Conservation (phyloP, 1,140 invertebrate genomes). For the Nasonia giraulti region DNA sequence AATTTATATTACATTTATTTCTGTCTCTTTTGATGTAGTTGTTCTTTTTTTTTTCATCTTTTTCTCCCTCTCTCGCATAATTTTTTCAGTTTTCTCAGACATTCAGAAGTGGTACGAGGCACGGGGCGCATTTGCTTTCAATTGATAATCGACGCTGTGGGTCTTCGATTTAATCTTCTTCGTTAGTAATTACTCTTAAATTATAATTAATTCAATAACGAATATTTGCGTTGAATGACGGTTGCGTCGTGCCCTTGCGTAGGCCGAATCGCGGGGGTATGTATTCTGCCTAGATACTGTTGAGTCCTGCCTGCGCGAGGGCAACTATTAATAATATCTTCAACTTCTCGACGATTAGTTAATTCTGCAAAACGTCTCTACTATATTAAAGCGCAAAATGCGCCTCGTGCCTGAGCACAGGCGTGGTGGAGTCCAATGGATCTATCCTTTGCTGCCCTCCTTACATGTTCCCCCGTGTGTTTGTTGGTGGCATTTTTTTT, state of each 20-base stretch:
- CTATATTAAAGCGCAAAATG: conserved; percentile 42
- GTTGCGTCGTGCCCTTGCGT: conserved; percentile 43
- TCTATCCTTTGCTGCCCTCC: conserved; percentile 44
- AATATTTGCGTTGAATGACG: conserved; percentile 32
- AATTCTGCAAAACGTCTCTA: conserved; percentile 8
- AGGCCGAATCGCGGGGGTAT: conserved; percentile 45
- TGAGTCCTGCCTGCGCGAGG: conserved; percentile 41
- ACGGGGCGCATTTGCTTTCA: conserved; percentile 50
- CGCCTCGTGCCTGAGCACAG: conserved; percentile 57
- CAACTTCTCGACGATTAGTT: conserved; percentile 36
- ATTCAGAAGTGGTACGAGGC: conserved; percentile 48
- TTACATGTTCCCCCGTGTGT: conserved; percentile 30
- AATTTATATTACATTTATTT: conserved; percentile 74
- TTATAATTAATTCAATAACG: conserved; percentile 35
- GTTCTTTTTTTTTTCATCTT: conserved; percentile 55
- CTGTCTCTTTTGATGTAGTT: conserved; percentile 65
- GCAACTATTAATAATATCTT: neutral
- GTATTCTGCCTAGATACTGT: conserved; percentile 49
- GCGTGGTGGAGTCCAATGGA: conserved; percentile 51
- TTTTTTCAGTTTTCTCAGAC: conserved; percentile 48
- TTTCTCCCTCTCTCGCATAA: conserved; percentile 51
- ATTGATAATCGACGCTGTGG: conserved; percentile 52
- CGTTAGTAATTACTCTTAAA: conserved; percentile 33
- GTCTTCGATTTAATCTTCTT: conserved; percentile 42
- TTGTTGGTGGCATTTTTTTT: conserved; percentile 23